phyloP scores from a whole-genome alignment of 1,140 invertebrate species.

The Leptopilina clavipes region DNA sequence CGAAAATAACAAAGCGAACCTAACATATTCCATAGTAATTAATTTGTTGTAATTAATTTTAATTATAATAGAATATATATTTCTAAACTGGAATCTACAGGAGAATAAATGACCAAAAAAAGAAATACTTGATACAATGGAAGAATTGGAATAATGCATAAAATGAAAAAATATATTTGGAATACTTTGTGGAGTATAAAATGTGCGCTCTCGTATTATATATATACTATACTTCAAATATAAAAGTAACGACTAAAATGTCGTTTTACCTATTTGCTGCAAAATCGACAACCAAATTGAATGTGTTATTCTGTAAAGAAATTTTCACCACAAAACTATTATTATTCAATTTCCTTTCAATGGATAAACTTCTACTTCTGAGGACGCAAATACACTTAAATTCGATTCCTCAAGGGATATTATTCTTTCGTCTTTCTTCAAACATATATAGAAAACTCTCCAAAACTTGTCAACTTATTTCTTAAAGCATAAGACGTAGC shows the following conservation, averaged over 20 bases:
- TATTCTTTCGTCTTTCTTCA: slow-evolving; percentile 9
- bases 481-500: neutral
- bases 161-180: no score
- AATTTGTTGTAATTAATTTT: no score
- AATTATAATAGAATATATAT: no score
- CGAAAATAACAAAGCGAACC: no score
- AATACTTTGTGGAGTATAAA: no score
- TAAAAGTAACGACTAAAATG: neutral
- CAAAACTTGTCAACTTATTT: neutral
- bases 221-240: neutral
- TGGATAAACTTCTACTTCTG: slow-evolving; percentile 8
- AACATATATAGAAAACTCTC: neutral
- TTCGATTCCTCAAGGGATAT: slow-evolving; percentile 4
- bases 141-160: no score
- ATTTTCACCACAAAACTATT: slow-evolving; percentile 17
- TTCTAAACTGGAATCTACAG: no score
- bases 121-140: no score
- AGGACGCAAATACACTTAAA: slow-evolving; percentile 12
- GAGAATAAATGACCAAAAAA: no score
- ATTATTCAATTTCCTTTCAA: slow-evolving; percentile 24
- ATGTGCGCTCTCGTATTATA: no score
- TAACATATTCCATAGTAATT: no score
- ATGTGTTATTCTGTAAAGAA: slow-evolving; percentile 8
- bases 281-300: slow-evolving; percentile 2
- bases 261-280: neutral